A percentile compares a stretch with the other conserved stretches of the same genome.
These are phyloP conservation scores for Microcebus jonahi DNA, from an alignment of 2,113 vertebrate genomes.

Conservation along the genomic window DNA sequence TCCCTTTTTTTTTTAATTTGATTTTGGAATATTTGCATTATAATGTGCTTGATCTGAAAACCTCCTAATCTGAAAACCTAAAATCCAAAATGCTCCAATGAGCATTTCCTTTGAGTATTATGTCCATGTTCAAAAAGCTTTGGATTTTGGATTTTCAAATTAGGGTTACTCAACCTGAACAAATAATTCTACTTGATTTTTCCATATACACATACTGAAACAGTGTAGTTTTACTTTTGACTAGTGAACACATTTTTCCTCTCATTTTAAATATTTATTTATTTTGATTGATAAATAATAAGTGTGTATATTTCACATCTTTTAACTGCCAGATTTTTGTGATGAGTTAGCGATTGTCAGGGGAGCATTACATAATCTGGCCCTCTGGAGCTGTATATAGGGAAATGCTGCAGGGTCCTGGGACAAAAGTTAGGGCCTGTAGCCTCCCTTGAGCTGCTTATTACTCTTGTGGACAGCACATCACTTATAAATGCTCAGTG, in stretches of 20 bases:
- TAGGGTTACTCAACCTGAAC: not conserved
- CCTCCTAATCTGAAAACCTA: not conserved
- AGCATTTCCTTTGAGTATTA: not conserved
- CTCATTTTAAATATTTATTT: not conserved
- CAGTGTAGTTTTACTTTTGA: not conserved
- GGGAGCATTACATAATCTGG: not conserved
- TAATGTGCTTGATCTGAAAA: not conserved
- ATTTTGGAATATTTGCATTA: not conserved
- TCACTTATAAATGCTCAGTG: not conserved
- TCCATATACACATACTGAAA: not conserved
- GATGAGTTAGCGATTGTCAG: not conserved
- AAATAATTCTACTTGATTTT: not conserved
- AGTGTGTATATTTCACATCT: not conserved
- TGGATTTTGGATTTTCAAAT: not conserved
- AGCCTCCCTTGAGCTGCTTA: not conserved
- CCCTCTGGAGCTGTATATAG: accelerated
- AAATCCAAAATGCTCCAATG: not conserved
- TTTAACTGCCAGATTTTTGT: not conserved
- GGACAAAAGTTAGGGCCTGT: not conserved
- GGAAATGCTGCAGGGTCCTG: not conserved
- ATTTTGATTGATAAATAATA: not conserved
- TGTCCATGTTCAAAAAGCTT: not conserved
- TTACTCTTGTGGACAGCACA: not conserved
- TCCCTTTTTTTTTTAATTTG: too few species aligned
- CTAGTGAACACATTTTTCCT: not conserved